phyloP scores from a whole-genome alignment of 1,140 invertebrate species.

The Tenebrio molitor region DNA sequence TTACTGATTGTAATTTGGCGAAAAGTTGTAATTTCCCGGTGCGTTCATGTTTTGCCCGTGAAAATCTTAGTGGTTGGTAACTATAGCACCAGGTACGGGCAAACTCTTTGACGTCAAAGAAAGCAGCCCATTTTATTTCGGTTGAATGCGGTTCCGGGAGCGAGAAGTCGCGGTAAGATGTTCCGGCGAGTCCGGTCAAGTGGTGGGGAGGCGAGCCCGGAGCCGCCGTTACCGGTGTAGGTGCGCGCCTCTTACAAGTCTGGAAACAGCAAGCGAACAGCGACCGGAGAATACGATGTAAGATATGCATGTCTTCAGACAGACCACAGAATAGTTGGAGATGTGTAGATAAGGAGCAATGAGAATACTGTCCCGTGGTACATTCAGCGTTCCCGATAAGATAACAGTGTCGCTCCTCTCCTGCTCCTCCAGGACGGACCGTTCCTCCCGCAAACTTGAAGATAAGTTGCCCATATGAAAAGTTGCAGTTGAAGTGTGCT shows the following conservation, averaged over 20 bases:
- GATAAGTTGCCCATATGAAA: constrained; percentile 46
- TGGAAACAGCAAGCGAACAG: constrained; percentile 40
- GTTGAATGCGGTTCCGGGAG: constrained; percentile 13
- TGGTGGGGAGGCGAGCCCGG: constrained; percentile 12
- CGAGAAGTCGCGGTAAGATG: constrained; percentile 19
- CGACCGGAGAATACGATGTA: constrained; percentile 40
- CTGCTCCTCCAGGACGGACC: constrained; percentile 16
- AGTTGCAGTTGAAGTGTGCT: constrained; percentile 34
- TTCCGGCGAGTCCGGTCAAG: constrained; percentile 30
- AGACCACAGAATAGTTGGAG: constrained; percentile 43
- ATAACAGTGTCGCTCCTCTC: constrained; percentile 20
- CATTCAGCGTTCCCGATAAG: constrained; percentile 23
- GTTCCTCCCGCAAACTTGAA: constrained; percentile 32
- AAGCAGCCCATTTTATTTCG: constrained; percentile 15
- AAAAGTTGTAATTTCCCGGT: no score
- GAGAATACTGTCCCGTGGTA: constrained; percentile 42
- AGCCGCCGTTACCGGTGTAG: constrained; percentile 31
- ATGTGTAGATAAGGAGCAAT: constrained; percentile 44
- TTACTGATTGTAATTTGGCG: background rate
- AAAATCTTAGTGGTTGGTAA: constrained; percentile 19
- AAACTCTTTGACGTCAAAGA: constrained; percentile 24
- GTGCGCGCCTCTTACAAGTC: constrained; percentile 32
- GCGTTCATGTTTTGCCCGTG: background rate
- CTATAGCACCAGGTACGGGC: background rate
- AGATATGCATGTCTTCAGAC: constrained; percentile 46